phyloP scores from a whole-genome alignment of 92 coral and sea anemone genomes.

The Porites divaricata region DNA sequence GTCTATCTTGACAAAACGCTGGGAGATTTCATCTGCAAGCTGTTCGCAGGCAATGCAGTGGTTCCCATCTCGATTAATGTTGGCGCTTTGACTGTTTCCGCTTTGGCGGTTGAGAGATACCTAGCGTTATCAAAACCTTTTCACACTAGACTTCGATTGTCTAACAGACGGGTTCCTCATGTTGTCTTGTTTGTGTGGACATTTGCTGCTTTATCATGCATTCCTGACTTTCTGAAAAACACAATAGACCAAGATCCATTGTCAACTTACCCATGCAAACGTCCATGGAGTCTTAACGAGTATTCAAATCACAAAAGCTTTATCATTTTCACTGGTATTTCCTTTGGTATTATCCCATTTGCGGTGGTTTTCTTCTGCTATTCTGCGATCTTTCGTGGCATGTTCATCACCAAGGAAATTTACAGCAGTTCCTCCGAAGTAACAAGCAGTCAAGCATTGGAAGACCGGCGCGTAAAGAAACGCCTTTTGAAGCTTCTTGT shows the following conservation, averaged over 20 bases:
- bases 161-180: slow-evolving; percentile 8
- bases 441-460: not conserved
- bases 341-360: slow-evolving; percentile 34
- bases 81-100: slow-evolving; percentile 24
- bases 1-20: slow-evolving; percentile 1
- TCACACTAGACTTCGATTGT: slow-evolving; percentile 5
- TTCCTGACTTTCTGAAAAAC: slow-evolving; percentile 27
- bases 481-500: slow-evolving; percentile 42
- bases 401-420: slow-evolving; percentile 44
- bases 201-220: not conserved
- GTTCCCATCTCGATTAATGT: slow-evolving; percentile 30
- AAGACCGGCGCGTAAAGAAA: slow-evolving; percentile 26
- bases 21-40: slow-evolving; percentile 42
- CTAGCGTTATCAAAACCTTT: slow-evolving; percentile 51
- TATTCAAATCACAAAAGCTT: slow-evolving; percentile 17
- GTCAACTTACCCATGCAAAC: slow-evolving; percentile 22
- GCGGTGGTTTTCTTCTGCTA: slow-evolving; percentile 36
- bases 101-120: slow-evolving; percentile 49
- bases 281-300: slow-evolving; percentile 29
- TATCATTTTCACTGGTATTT: slow-evolving; percentile 27
- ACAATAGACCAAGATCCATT: not conserved
- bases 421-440: not conserved
- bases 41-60: slow-evolving; percentile 37
- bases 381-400: slow-evolving; percentile 38
- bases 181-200: slow-evolving; percentile 1